Evolutionary conservation across 2,888 invertebrate species (phyloP), one percentile per base, ranked within the genome.

Genomic region (Dexiosoma caninum): DNA sequence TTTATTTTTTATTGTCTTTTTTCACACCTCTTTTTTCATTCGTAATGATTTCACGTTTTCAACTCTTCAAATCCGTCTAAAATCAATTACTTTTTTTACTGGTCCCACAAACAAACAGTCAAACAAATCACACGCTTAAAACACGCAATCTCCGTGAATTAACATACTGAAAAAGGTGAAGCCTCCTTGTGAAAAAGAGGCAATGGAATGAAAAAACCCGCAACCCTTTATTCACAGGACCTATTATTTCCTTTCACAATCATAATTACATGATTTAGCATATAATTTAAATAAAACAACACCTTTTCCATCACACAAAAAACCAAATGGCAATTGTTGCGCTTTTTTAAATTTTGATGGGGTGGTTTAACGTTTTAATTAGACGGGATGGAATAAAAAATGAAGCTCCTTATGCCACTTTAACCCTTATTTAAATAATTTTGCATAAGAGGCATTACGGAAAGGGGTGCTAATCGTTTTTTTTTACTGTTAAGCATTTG

Each of bases 271-370:
- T 78, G 27, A 66, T 66, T 80, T 76, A 78, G 78, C 83, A 82
- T 84, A 77, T 82, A 83, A 83, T 84, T 84, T 84, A 79, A 84
- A 84, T 84, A 83, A 46, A 40, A n/a, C 10, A 76, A 37, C 35
- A 66, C 40, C 62, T 44, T 70, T 55, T 32, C 12, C 30, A 59
- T 12, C 2, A 23, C 35, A 44, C 16, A 59, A 30, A 10, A 27
- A n/a, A 32, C 35, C 21, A 51, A 40, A 46, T n/a, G 19, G 5
- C 42, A 42, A 59, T 32, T 75, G 59, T 67, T 75, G 40, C 57
- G 21, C 37, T 67, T 75, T 67, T 67, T 75, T 10, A 8, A 70
- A 14, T 67, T 42, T 46, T 14, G 46, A 40, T 14, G 44, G 79
- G 75, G 70, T 70, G 35, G 23, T 53, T 27, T 37, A 37, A 44